Evolutionary conservation across 1,140 invertebrate species (phyloP).

Genomic region (Neuroterus valhalla): DNA sequence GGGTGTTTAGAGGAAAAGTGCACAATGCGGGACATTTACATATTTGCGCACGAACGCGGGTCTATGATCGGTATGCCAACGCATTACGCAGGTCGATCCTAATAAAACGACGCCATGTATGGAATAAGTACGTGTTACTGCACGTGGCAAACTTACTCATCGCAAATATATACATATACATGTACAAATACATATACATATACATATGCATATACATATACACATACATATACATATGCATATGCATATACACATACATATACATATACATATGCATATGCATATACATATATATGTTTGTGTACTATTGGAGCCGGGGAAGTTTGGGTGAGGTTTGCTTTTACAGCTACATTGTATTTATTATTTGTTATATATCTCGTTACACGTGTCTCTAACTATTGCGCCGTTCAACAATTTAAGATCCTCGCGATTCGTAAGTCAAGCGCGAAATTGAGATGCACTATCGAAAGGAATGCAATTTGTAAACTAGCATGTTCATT

Average conservation of each 20-base stretch:
- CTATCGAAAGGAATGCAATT: neutral
- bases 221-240: no score
- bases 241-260: neutral
- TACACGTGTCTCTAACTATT: constrained; percentile 1
- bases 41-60: constrained; percentile 34
- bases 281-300: no score
- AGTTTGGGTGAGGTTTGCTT: neutral
- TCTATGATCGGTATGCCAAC: constrained; percentile 31
- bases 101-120: neutral
- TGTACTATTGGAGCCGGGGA: no score
- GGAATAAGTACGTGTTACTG: neutral
- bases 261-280: no score
- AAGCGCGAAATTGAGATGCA: constrained; percentile 17
- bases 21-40: constrained; percentile 40
- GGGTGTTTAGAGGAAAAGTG: neutral
- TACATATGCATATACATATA: no score
- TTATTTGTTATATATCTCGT: neutral
- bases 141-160: constrained; percentile 32
- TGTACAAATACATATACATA: no score
- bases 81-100: constrained; percentile 21
- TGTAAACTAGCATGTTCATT: neutral
- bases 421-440: neutral
- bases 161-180: neutral
- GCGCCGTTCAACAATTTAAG: neutral
- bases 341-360: neutral